These are phyloP conservation scores for Atta cephalotes DNA, from an alignment of 1,140 invertebrate genomes.

Conservation along the genomic window DNA sequence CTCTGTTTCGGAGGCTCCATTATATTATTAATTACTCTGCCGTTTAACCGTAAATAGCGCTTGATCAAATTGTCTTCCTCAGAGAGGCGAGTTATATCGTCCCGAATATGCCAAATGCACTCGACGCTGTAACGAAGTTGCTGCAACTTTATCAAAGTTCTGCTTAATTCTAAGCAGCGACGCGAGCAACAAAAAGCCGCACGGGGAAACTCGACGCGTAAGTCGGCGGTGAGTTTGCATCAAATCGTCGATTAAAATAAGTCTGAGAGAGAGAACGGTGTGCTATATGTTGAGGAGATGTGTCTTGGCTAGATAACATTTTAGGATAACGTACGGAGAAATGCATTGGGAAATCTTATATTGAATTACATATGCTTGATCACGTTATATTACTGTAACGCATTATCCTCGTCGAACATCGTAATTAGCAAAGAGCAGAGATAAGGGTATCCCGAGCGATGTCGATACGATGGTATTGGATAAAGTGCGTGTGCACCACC, in stretches of 20 bases:
- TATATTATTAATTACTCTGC: conserved; percentile 61
- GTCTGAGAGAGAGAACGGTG: background rate
- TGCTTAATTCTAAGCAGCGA: conserved; percentile 64
- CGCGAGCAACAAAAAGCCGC: conserved; percentile 63
- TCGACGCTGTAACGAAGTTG: conserved; percentile 61
- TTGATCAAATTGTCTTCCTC: conserved; percentile 64
- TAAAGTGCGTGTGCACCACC: conserved; percentile 71
- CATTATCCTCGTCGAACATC: conserved; percentile 52
- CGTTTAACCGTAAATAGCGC: conserved; percentile 62
- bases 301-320: background rate
- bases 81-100: conserved; percentile 61
- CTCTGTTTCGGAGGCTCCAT: conserved; percentile 30
- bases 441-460: conserved; percentile 38
- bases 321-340: background rate
- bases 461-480: conserved; percentile 4
- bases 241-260: conserved; percentile 65
- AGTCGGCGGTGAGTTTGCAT: conserved; percentile 55
- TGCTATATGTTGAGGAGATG: background rate
- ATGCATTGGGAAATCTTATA: background rate
- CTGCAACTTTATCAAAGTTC: conserved; percentile 64
- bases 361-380: conserved; percentile 28
- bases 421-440: conserved; percentile 65
- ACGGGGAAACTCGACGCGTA: conserved; percentile 58
- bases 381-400: conserved; percentile 37
- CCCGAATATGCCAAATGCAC: conserved; percentile 63